Percentiles rank a stretch among this genome's conserved stretches.
Evolutionary conservation across 2,888 invertebrate genomes (phyloP).

Genomic region (Clepsis dumicolana): DNA sequence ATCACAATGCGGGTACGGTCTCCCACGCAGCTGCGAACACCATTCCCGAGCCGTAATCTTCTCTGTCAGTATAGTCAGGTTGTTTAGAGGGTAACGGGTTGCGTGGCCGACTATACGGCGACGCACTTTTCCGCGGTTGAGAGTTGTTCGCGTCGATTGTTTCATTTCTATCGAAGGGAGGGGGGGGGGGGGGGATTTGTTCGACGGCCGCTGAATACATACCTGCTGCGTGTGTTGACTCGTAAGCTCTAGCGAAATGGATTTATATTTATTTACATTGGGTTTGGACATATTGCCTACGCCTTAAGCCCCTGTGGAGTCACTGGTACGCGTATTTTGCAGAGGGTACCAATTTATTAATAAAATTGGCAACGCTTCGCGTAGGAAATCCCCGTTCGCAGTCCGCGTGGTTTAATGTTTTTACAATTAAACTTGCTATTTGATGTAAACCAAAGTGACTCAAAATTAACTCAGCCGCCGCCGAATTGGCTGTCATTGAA

Average conservation of each 20-base stretch:
- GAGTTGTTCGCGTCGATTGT: slow-evolving; percentile 42
- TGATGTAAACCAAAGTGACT: too few species aligned
- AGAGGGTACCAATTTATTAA: background rate
- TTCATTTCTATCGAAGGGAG: slow-evolving; percentile 36
- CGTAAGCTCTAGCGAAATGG: background rate
- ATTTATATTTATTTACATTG: slow-evolving; percentile 33
- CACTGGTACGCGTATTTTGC: background rate
- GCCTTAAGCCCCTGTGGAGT: background rate
- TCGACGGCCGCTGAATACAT: slow-evolving; percentile 29
- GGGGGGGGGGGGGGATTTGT: slow-evolving; percentile 3
- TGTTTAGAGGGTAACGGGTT: background rate
- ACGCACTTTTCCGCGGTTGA: slow-evolving; percentile 39
- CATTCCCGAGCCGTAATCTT: background rate
- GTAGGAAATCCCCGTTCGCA: background rate
- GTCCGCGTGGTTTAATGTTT: too few species aligned
- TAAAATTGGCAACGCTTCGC: background rate
- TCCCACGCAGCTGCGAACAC: background rate
- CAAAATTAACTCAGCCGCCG: too few species aligned
- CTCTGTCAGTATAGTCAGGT: background rate
- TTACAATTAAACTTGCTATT: too few species aligned
- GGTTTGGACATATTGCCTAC: background rate
- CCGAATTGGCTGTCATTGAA: too few species aligned
- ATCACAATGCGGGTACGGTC: slow-evolving; percentile 36
- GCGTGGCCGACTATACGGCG: slow-evolving; percentile 17
- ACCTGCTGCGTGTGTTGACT: slow-evolving; percentile 26